Conservation (phyloP, 2,113 vertebrate species). For the Hemicordylus capensis region DNA sequence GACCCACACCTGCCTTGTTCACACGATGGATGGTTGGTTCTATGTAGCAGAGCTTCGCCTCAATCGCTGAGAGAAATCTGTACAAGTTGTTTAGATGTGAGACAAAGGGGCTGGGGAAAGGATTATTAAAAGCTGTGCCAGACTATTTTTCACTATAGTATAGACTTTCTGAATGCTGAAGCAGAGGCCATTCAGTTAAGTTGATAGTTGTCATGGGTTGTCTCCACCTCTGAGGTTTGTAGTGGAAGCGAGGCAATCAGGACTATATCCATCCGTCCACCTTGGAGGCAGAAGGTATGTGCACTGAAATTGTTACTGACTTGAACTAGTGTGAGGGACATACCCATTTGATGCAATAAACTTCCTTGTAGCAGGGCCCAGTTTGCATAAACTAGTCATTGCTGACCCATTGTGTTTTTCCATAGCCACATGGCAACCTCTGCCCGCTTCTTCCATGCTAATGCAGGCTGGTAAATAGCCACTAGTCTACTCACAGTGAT, state of each 20-base stretch:
- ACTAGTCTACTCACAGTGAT: neutral
- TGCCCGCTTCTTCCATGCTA: neutral
- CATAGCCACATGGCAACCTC: neutral
- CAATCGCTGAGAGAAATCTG: neutral
- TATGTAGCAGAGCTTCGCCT: neutral
- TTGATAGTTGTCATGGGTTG: rapidly evolving
- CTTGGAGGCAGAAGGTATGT: too few species aligned
- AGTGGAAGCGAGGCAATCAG: rapidly evolving
- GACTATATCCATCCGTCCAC: neutral
- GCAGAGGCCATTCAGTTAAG: neutral
- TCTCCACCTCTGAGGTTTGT: rapidly evolving
- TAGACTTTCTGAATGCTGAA: neutral
- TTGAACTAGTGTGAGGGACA: neutral
- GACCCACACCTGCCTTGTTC: neutral
- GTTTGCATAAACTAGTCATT: neutral
- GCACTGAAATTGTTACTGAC: neutral
- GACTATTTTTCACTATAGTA: neutral
- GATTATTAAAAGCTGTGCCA: neutral
- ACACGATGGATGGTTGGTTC: neutral
- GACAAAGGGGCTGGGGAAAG: neutral
- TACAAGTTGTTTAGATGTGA: neutral
- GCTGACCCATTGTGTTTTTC: neutral
- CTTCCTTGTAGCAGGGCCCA: neutral
- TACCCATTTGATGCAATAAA: neutral
- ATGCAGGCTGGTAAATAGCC: neutral